phyloP scores from a whole-genome alignment of 2,797 vertebrate species.

The Acrossocheilus fasciatus region DNA sequence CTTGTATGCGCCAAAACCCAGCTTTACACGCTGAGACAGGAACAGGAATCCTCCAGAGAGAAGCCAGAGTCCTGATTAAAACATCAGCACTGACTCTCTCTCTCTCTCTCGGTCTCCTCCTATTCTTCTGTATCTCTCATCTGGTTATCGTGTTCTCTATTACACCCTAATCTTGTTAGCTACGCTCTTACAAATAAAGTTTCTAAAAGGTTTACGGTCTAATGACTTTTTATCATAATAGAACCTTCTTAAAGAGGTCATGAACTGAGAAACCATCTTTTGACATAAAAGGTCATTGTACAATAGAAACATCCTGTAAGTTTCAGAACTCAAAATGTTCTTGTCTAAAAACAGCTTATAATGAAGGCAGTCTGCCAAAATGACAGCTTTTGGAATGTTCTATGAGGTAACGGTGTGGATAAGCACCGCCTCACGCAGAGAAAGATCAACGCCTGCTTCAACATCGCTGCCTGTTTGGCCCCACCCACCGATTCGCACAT shows the following conservation, averaged over 20 bases:
- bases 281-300: too few species aligned
- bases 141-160: not conserved
- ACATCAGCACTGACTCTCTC: constrained; percentile 46
- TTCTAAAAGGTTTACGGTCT: not conserved
- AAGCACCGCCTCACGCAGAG: not conserved
- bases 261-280: too few species aligned
- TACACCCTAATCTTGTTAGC: constrained; percentile 10
- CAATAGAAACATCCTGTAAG: too few species aligned
- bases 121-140: constrained; percentile 24
- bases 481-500: not conserved
- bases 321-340: too few species aligned
- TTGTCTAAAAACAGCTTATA: too few species aligned
- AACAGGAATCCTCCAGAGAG: constrained; percentile 54
- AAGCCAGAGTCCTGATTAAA: constrained; percentile 59
- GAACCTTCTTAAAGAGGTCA: too few species aligned
- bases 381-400: not conserved
- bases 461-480: not conserved
- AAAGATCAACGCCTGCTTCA: not conserved
- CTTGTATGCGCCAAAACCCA: constrained; percentile 64
- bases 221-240: too few species aligned
- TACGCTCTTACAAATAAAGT: not conserved
- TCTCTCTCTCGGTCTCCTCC: not conserved
- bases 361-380: not conserved
- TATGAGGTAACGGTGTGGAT: not conserved
- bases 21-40: constrained; percentile 53